Conservation (phyloP, 2,797 vertebrate species). For the Hirundo rustica region DNA sequence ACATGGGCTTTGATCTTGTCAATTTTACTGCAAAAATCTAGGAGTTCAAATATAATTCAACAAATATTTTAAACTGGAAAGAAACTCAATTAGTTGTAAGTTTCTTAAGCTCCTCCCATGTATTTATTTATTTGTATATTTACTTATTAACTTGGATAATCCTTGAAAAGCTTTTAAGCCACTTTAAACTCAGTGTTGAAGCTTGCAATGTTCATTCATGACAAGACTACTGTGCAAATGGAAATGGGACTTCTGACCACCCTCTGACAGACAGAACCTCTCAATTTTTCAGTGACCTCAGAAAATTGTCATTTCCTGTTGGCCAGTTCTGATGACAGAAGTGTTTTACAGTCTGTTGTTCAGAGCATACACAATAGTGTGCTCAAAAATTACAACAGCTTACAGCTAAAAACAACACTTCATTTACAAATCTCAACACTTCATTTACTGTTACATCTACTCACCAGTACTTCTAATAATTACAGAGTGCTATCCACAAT, state of each 20-base stretch:
- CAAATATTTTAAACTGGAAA: conserved; percentile 1
- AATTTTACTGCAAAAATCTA: conserved; percentile 3
- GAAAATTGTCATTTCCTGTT: neutral
- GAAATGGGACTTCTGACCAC: neutral
- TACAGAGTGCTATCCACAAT: neutral
- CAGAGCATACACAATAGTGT: neutral
- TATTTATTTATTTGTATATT: neutral
- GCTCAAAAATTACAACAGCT: neutral
- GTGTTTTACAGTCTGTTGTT: neutral
- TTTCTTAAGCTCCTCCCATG: neutral
- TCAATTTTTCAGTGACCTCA: neutral
- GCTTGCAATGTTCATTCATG: neutral
- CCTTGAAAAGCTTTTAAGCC: neutral
- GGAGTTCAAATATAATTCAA: neutral
- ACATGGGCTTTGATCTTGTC: neutral
- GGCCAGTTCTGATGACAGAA: accelerated
- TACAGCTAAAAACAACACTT: neutral
- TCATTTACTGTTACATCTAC: neutral
- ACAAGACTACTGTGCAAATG: neutral
- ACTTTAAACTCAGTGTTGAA: neutral
- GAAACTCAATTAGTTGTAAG: neutral
- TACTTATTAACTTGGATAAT: neutral
- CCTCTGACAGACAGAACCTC: neutral
- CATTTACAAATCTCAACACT: neutral
- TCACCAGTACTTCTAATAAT: neutral